Evolutionary conservation across 1,140 invertebrate species (phyloP), one percentile per base, ranked within the genome.

Genomic region (Trichogramma pretiosum): DNA sequence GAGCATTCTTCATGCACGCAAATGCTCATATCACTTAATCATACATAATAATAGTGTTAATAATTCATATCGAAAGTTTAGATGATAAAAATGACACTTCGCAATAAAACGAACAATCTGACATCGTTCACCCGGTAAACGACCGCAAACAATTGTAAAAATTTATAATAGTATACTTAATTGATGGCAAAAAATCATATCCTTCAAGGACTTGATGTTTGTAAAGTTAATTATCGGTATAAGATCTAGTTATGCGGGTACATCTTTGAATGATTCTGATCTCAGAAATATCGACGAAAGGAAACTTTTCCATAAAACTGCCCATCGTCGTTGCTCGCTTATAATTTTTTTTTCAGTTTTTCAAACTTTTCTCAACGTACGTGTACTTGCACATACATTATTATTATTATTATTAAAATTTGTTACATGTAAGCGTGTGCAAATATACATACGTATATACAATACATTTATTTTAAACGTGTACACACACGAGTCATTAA

Each of bases 101-200:
- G n/a, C n/a, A n/a, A n/a, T n/a, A n/a, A n/a, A n/a, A n/a, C n/a
- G n/a, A n/a, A n/a, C n/a, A n/a, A n/a, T n/a, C n/a, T n/a, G n/a
- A n/a, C n/a, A n/a, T n/a, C n/a, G n/a, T n/a, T n/a, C n/a, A 26
- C 41, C 26, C 35, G 24, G 36, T 22, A 19, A 38, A 50, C 11
- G 36, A 33, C 21, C 26, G 62, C 59, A 65, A 64, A 64, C 61
- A 60, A 64, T 63, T 59, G 46, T 60, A 63, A 62, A 59, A 53
- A 56, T 38, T 56, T 53, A 56, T 56, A 64, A 62, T 53, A 60
- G n/a, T n/a, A n/a, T n/a, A n/a, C n/a, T 62, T 62, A 57, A 57
- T 63, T 56, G 53, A 63, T 62, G 58, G 58, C 58, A 59, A 62
- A n/a, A n/a, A n/a, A 52, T 62, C 48, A 50, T 54, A 58, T 62